Evolutionary conservation across 2,888 invertebrate genomes (phyloP).

Genomic region (Andrena chrysosceles): DNA sequence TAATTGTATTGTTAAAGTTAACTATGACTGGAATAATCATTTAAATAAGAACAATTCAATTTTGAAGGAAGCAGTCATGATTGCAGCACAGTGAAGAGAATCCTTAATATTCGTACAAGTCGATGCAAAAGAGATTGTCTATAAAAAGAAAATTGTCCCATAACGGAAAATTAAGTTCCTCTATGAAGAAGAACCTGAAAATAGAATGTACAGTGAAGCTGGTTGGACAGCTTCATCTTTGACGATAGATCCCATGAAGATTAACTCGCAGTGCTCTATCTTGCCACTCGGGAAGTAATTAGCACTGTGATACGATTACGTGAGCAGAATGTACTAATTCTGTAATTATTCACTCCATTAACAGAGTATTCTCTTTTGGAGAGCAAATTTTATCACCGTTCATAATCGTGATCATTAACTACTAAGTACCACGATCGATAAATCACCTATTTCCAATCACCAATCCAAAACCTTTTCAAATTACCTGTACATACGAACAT

Average conservation of each 20-base stretch:
- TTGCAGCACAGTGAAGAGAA: background rate
- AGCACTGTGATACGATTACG: constrained; percentile 19
- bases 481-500: background rate
- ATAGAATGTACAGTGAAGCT: constrained; percentile 17
- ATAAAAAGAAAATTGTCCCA: constrained; percentile 6
- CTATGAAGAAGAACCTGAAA: constrained; percentile 15
- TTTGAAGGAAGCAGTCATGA: no score
- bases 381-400: no score
- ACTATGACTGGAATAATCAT: background rate
- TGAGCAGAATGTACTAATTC: constrained; percentile 19
- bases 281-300: constrained; percentile 20
- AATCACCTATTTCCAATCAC: background rate
- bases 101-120: background rate
- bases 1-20: background rate
- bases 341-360: background rate
- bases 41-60: background rate
- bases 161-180: constrained; percentile 24
- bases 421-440: background rate
- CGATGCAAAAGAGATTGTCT: background rate
- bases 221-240: constrained; percentile 45
- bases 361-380: background rate
- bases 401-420: background rate
- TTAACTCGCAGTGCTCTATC: constrained; percentile 33
- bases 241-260: constrained; percentile 29
- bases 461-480: background rate